Base-by-base conservation (phyloP, 2,888 invertebrate genomes). In the Cistogaster globosa region DNA sequence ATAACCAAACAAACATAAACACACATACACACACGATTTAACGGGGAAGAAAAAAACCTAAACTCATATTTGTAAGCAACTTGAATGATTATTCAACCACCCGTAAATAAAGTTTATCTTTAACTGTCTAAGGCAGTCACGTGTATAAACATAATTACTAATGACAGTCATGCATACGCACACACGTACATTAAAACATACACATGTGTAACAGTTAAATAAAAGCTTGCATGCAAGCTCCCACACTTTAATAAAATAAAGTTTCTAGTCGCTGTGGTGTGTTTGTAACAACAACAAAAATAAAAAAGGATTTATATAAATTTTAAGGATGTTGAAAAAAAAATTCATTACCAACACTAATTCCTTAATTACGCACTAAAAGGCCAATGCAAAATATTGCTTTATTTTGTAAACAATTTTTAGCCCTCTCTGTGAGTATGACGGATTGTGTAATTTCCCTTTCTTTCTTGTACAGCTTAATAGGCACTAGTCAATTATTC, bases 21-120 rank as follows among this genome's bases (percentile, higher is more conserved):
- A 18, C 42, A 42, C 8, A 5, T 22, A 55, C 6, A 38, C 42
- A 55, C 26, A 20, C 1, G 12, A 6, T 22, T 26, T 45, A 9
- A 22, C 32, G 9, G 32, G 18, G 22, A 38, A 48, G 53, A 69
- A 42, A 55, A 18, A n/a, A 57, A 45, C 48, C 60, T 58, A 1
- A 68, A 76, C 32, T 67, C 58, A 22, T 12, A 67, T 42, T 58
- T 45, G 45, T 7, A 69, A 42, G n/a, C 36, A 38, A 80, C 57
- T 71, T 80, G 67, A 67, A 80, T 74, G 60, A 74, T 60, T 74
- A 78, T 18, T 69, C 74, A 83, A 77, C 78, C 82, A 82, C 69
- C 78, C 81, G 85, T 85, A 79, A 81, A 81, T 82, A 82, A 81
- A 75, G 71, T 85, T 85, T 85, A 85, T 85, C 82, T 85, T 48